Percentiles rank a stretch among this genome's conserved stretches.
Evolutionary conservation across 2,888 invertebrate species (phyloP).

Genomic region (Philereme vetulata): DNA sequence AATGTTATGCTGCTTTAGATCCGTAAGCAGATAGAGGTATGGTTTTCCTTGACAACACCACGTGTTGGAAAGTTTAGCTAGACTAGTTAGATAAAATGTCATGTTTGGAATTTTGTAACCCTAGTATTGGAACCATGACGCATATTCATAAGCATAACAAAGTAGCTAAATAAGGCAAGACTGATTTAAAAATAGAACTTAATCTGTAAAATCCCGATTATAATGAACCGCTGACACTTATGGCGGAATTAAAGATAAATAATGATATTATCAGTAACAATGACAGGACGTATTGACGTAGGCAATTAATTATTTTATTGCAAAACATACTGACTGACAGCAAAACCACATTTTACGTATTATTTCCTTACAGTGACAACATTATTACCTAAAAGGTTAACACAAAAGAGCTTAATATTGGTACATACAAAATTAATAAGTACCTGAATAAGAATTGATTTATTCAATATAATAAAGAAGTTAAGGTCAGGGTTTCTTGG

Average conservation of each 20-base stretch:
- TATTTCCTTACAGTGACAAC: conserved; percentile 35
- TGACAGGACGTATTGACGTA: conserved; percentile 33
- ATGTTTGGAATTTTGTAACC: no score
- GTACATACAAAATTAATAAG: no score
- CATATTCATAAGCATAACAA: neutral
- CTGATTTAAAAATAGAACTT: conserved; percentile 12
- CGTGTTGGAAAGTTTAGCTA: no score
- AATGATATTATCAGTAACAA: conserved; percentile 36
- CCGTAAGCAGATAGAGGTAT: no score
- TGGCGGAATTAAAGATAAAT: conserved; percentile 23
- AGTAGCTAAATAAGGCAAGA: conserved; percentile 1
- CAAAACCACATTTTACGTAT: conserved; percentile 19
- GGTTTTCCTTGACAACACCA: no score
- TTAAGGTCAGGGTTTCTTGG: no score
- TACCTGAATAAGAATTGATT: no score
- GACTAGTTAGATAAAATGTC: no score
- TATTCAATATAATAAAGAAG: no score
- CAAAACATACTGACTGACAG: conserved; percentile 28
- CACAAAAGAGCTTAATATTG: neutral
- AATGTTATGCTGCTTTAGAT: no score
- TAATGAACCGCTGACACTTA: conserved; percentile 15
- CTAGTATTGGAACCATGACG: no score
- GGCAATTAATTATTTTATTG: conserved; percentile 35
- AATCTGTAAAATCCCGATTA: conserved; percentile 13
- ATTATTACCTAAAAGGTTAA: conserved; percentile 25